These are phyloP conservation scores for Aphelocoma coerulescens DNA, from an alignment of 2,113 vertebrate genomes.

Conservation along the genomic window DNA sequence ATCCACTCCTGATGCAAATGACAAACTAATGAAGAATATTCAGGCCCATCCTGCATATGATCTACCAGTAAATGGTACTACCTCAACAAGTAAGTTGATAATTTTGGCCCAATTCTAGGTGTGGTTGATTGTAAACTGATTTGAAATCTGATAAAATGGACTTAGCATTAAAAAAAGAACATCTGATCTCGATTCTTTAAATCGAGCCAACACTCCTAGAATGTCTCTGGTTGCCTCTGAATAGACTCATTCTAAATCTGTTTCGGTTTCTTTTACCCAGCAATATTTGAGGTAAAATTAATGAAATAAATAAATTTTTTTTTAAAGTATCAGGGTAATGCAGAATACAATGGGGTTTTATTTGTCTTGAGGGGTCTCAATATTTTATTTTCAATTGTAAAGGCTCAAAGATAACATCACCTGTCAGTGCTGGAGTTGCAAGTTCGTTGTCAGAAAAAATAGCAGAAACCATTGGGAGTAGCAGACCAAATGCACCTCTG, in stretches of 20 bases:
- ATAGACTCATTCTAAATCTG: background rate
- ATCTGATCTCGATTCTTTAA: background rate
- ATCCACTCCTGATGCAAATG: conserved; percentile 71
- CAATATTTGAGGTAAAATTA: background rate
- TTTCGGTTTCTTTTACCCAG: background rate
- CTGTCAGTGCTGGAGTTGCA: conserved; percentile 71
- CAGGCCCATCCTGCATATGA: conserved; percentile 73
- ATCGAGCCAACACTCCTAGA: background rate
- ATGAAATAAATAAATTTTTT: background rate
- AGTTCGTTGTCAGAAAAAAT: conserved; percentile 85
- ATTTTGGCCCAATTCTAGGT: background rate
- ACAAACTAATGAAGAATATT: conserved; percentile 72
- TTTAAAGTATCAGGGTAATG: background rate
- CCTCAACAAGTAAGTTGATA: conserved; percentile 64
- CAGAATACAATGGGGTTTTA: accelerated
- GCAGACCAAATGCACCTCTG: conserved; percentile 80
- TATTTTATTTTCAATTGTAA: background rate
- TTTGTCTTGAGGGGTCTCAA: background rate
- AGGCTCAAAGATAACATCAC: conserved; percentile 71
- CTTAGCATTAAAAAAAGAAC: background rate
- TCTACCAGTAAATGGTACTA: conserved; percentile 69
- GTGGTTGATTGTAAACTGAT: background rate
- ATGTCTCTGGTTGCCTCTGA: background rate
- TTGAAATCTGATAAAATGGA: background rate
- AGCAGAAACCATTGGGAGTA: conserved; percentile 77